Percentiles rank a stretch among this genome's conserved stretches.
phyloP scores from a whole-genome alignment of 2,888 invertebrate species.

The Sphecodes monilicornis region DNA sequence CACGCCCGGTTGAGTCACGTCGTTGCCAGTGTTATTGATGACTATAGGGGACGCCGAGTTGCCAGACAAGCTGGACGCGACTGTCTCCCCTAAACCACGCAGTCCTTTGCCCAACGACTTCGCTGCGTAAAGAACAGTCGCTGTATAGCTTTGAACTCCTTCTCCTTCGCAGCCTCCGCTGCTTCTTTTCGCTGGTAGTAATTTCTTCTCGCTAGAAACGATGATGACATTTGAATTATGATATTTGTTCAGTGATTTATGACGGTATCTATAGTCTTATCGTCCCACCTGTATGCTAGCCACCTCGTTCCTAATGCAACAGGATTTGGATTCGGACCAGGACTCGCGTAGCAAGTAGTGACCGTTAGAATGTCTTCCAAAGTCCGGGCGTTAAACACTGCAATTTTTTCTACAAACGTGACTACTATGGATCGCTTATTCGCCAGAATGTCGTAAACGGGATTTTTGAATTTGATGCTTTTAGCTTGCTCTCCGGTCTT shows the following conservation, averaged over 20 bases:
- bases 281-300: constrained; percentile 88
- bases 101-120: constrained; percentile 96
- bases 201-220: constrained; percentile 92
- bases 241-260: not conserved
- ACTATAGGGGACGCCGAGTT: constrained; percentile 77
- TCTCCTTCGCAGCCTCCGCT: constrained; percentile 94
- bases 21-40: constrained; percentile 79
- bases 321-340: constrained; percentile 92
- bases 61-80: constrained; percentile 94
- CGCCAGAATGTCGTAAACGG: constrained; percentile 94
- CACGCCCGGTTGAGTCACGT: constrained; percentile 93
- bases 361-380: constrained; percentile 94
- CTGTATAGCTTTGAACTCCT: constrained; percentile 95
- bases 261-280: not conserved
- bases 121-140: constrained; percentile 97
- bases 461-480: constrained; percentile 96
- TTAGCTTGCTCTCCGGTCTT: constrained; percentile 93
- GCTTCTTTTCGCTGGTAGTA: constrained; percentile 91
- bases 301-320: constrained; percentile 94
- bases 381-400: constrained; percentile 95
- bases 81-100: constrained; percentile 95
- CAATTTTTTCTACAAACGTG: constrained; percentile 95
- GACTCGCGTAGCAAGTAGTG: constrained; percentile 95
- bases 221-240: constrained; percentile 66
- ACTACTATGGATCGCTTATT: constrained; percentile 95